These are phyloP conservation scores for Eurystomus gularis DNA, from an alignment of 2,113 vertebrate species.

Conservation along the genomic window DNA sequence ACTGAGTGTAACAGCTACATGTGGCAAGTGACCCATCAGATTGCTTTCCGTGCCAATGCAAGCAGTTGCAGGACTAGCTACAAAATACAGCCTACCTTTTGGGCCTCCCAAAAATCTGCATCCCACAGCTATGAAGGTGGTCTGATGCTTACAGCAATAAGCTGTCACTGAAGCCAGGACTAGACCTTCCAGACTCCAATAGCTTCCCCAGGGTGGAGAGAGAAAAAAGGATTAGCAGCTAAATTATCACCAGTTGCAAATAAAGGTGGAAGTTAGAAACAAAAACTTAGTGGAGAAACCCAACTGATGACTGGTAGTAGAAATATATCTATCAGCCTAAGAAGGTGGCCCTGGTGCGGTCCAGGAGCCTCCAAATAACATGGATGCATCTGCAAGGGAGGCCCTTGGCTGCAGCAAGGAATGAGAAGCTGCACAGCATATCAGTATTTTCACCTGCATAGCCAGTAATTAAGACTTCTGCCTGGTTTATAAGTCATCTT, in stretches of 20 bases:
- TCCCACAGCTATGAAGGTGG: not conserved
- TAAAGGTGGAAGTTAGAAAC: not conserved
- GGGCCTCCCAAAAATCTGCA: not conserved
- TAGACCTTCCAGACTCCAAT: not conserved
- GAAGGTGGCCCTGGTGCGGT: rapidly evolving
- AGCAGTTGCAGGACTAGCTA: not conserved
- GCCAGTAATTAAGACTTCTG: not conserved
- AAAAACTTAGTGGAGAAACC: not conserved
- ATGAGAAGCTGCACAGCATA: not conserved
- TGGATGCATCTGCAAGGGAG: rapidly evolving
- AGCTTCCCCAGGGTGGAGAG: not conserved
- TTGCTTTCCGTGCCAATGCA: not conserved
- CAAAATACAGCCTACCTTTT: not conserved
- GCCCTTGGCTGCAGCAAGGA: not conserved
- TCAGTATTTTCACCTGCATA: not conserved
- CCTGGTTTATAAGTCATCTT: not conserved
- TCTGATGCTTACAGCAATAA: not conserved
- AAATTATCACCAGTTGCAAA: rapidly evolving
- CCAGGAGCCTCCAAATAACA: not conserved
- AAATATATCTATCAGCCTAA: not conserved
- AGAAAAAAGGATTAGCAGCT: not conserved
- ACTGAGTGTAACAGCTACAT: rapidly evolving
- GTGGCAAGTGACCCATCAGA: not conserved
- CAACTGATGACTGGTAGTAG: not conserved
- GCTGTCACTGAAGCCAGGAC: not conserved